phyloP scores from a whole-genome alignment of 2,113 vertebrate species.

The Aythya baeri region DNA sequence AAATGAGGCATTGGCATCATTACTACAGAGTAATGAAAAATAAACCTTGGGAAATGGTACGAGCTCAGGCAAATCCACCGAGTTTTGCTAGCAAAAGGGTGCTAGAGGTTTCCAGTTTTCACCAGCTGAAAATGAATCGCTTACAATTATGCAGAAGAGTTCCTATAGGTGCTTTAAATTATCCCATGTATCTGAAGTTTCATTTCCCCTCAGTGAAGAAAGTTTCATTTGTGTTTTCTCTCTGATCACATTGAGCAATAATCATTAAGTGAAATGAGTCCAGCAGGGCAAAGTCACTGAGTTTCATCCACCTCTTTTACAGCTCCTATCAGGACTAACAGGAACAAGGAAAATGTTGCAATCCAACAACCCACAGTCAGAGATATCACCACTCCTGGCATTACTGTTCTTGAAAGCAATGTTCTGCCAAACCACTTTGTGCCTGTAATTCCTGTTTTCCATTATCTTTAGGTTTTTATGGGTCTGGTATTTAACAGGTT shows the following conservation, averaged over 20 bases:
- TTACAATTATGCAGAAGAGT: not conserved
- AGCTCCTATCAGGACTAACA: constrained; percentile 4
- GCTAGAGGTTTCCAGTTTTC: not conserved
- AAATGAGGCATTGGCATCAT: not conserved
- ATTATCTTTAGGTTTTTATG: not conserved
- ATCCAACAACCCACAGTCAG: not conserved
- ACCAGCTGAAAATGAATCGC: not conserved
- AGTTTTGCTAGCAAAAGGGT: not conserved
- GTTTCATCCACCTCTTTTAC: not conserved
- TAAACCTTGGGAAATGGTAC: not conserved
- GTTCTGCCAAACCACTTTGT: not conserved
- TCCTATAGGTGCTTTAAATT: rapidly evolving
- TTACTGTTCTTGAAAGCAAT: not conserved
- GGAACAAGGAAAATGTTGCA: not conserved
- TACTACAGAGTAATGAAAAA: not conserved
- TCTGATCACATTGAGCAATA: not conserved
- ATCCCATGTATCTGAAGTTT: not conserved
- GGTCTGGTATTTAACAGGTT: not conserved
- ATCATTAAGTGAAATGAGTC: not conserved
- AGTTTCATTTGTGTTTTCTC: constrained; percentile 14
- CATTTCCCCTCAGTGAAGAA: not conserved
- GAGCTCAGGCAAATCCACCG: not conserved
- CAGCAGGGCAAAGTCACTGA: constrained; percentile 14
- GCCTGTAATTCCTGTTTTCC: not conserved
- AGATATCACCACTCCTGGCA: not conserved